These are phyloP conservation scores for Champsocephalus esox DNA, from an alignment of 2,797 vertebrate genomes.

Conservation along the genomic window DNA sequence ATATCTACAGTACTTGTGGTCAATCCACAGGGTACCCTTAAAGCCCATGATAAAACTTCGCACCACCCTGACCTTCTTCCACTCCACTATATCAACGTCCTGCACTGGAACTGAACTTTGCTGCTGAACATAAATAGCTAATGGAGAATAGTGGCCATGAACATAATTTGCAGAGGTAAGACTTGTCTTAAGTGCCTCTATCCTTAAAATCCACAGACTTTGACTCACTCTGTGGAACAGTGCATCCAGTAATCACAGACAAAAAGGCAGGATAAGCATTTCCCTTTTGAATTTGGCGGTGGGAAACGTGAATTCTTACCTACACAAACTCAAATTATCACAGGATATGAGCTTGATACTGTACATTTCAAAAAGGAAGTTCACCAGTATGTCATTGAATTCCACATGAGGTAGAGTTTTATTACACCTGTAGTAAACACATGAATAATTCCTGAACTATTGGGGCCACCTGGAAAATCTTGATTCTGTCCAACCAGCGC, in stretches of 20 bases:
- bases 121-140: constrained; percentile 24
- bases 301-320: constrained; percentile 29
- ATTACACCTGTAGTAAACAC: constrained; percentile 74
- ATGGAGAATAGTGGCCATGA: constrained; percentile 14
- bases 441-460: constrained; percentile 47
- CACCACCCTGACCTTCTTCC: constrained; percentile 14
- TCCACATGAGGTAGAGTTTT: constrained; percentile 49
- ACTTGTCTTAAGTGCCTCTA: constrained; percentile 1
- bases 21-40: constrained; percentile 25
- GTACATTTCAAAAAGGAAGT: constrained; percentile 58
- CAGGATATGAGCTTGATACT: constrained; percentile 48
- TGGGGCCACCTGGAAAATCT: constrained; percentile 64
- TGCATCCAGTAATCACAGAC: constrained; percentile 51
- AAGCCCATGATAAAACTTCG: not conserved
- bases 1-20: constrained; percentile 2
- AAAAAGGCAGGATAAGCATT: constrained; percentile 25
- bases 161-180: constrained; percentile 28
- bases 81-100: constrained; percentile 10
- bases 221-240: constrained; percentile 25
- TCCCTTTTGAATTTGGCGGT: constrained; percentile 17
- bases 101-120: constrained; percentile 32
- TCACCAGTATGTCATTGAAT: constrained; percentile 44
- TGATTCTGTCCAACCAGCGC: constrained; percentile 38
- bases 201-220: constrained; percentile 6
- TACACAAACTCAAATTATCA: constrained; percentile 40